Evolutionary conservation across 2,888 invertebrate genomes (phyloP), one percentile per base, ranked within the genome.

Genomic region (Stenurella melanura): DNA sequence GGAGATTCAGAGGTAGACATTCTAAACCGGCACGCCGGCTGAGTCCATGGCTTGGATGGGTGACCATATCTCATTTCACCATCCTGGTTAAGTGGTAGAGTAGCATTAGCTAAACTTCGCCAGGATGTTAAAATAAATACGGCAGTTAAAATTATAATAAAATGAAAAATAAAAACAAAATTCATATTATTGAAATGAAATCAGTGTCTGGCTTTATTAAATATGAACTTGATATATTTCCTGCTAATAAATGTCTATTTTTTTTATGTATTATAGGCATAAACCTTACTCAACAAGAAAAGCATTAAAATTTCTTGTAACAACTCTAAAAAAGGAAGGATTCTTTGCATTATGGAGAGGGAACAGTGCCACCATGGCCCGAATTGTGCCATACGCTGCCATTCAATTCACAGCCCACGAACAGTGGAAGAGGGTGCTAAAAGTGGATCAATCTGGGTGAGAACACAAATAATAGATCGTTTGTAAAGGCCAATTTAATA

Each of bases 381-480:
- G 99, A 75, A 98, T 99, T 78, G 92, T 98, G 70, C 99, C 99
- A 0, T 98, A 99, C 90, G 98, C 99, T 21, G 97, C 99, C 60
- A 95, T 99, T 83, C 99, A 99, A 91, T 99, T 98, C 90, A 95
- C 98, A 0, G 95, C 98, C 56, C 98, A 98, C 90, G 99, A 99
- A 90, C 98, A 99, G 89, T 99, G 96, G 95, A 98, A 98, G 88
- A 92, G 93, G 81, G 88, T 95, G 64, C 90, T 99, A 0, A 90
- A 91, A 11, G 94, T 96, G n/a, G 94, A 96, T 90, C 90, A 90
- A 79, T 90, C 91, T 79, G 90, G 91, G 92, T 93, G 88, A 77
- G 18, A 12, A 34, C 61, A 56, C 11, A 12, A 42, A 42, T 42
- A 42, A 42, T 38, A 38, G n/a, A n/a, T n/a, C 38, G 7, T 10